Conservation (phyloP, 2,797 vertebrate genomes). For the Dermochelys coriacea region DNA sequence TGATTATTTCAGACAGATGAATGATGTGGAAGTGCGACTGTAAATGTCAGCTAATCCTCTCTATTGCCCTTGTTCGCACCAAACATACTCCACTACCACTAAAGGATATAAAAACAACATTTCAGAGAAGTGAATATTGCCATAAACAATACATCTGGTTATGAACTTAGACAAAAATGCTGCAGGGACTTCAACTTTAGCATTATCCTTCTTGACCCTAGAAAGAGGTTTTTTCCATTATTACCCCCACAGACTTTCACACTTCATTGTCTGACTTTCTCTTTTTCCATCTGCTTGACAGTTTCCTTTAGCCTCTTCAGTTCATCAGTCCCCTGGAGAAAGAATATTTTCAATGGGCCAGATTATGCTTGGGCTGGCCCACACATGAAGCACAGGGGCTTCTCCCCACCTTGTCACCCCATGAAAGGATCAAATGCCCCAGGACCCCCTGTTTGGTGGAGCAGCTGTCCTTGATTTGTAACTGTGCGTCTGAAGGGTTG, state of each 20-base stretch:
- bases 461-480: background rate
- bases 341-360: background rate
- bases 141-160: background rate
- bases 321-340: background rate
- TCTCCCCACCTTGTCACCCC: background rate
- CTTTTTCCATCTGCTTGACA: background rate
- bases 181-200: background rate
- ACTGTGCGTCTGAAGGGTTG: background rate
- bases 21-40: background rate
- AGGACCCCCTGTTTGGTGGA: background rate
- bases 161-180: background rate
- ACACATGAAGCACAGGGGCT: background rate
- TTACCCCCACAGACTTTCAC: background rate
- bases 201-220: background rate
- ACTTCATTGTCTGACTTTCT: background rate
- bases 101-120: background rate
- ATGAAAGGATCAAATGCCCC: background rate
- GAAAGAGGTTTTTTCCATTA: background rate
- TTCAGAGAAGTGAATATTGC: background rate
- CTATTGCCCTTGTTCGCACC: background rate
- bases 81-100: background rate
- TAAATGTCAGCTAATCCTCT: background rate
- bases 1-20: conserved; percentile 15
- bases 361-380: background rate
- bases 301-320: background rate